Percentiles rank a stretch among this genome's conserved stretches.
Conservation (phyloP, 1,140 invertebrate species). For the Panonychus citri region DNA sequence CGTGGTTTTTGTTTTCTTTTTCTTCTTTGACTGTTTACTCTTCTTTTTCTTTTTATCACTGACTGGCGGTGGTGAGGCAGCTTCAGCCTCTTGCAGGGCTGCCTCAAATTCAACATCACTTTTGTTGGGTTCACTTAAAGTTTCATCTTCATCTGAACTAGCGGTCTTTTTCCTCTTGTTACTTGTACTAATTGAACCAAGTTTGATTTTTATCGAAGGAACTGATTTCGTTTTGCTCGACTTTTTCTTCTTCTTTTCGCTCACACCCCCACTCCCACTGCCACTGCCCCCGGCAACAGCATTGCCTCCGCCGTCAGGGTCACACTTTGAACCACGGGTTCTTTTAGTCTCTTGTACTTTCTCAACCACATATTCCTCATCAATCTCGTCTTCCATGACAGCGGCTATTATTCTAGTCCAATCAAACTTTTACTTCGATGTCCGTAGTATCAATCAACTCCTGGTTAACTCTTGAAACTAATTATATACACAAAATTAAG, state of each 20-base stretch:
- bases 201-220: conserved; percentile 81
- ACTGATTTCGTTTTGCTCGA: conserved; percentile 29
- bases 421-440: no score
- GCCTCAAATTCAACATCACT: conserved; percentile 86
- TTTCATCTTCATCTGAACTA: conserved; percentile 41
- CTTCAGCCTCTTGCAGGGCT: conserved; percentile 56
- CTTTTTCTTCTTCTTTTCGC: conserved; percentile 23
- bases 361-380: no score
- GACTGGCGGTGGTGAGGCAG: conserved; percentile 24
- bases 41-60: conserved; percentile 36
- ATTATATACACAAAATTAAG: no score
- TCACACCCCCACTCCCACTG: background rate
- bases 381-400: no score
- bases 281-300: background rate
- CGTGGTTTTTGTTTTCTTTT: conserved; percentile 66
- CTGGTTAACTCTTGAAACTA: no score
- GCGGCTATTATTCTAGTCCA: no score
- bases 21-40: conserved; percentile 65
- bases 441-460: no score
- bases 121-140: conserved; percentile 35
- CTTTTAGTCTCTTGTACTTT: no score
- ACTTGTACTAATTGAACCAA: conserved; percentile 21
- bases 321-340: no score
- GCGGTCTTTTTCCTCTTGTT: background rate
- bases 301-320: no score